A percentile compares a stretch with the other conserved stretches of the same genome.
Evolutionary conservation across 2,888 invertebrate genomes (phyloP).

Genomic region (Formica aserva): DNA sequence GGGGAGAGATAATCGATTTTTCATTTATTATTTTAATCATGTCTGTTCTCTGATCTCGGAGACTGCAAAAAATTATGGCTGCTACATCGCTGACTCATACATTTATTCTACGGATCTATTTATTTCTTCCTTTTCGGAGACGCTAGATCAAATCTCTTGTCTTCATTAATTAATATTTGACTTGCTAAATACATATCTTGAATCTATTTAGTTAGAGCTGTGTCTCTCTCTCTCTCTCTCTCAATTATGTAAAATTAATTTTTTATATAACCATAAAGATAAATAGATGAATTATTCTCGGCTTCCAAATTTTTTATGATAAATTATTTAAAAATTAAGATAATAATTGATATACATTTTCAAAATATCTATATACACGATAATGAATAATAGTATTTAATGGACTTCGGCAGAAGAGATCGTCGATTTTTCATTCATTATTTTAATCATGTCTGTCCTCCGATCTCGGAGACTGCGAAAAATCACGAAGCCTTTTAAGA

Average conservation of each 20-base stretch:
- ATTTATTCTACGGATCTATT: not conserved
- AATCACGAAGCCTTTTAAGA: constrained; percentile 80
- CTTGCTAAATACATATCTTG: no score
- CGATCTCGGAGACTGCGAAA: constrained; percentile 46
- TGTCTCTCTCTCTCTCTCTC: no score
- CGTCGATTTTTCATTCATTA: constrained; percentile 21
- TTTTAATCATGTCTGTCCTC: constrained; percentile 19
- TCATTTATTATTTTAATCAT: constrained; percentile 26
- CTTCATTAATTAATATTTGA: not conserved
- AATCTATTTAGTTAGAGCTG: no score
- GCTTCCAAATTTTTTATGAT: no score
- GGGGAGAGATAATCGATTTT: not conserved
- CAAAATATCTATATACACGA: no score
- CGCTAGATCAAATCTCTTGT: not conserved
- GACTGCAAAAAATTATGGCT: constrained; percentile 51
- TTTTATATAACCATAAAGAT: no score
- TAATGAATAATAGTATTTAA: not conserved
- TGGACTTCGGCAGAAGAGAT: no score
- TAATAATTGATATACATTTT: no score
- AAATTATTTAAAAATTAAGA: no score
- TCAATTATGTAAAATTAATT: no score
- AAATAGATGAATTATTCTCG: no score
- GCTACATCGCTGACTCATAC: no score
- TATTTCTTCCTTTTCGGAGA: not conserved
- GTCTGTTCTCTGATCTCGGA: constrained; percentile 30